Percentiles rank a stretch among this genome's conserved stretches.
These are phyloP conservation scores for Malurus cyaneus DNA, from an alignment of 2,113 vertebrate species.

Conservation along the genomic window DNA sequence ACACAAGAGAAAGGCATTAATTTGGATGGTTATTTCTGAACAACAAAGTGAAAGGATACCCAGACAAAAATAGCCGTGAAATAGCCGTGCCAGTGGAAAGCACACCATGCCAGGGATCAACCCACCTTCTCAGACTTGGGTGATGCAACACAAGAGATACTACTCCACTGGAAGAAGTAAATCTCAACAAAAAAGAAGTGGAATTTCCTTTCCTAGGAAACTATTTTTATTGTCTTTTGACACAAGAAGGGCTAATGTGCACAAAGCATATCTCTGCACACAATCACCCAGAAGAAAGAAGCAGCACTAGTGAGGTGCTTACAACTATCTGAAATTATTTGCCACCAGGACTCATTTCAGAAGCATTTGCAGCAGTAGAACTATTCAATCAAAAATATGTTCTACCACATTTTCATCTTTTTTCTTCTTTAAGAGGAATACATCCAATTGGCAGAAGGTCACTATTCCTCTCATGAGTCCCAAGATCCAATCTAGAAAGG, in stretches of 20 bases:
- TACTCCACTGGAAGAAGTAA: neutral
- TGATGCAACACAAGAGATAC: neutral
- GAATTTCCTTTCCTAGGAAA: neutral
- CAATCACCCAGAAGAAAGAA: neutral
- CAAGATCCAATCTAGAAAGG: neutral
- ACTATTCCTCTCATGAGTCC: neutral
- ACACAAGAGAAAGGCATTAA: neutral
- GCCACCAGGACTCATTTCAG: neutral
- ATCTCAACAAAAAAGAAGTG: neutral
- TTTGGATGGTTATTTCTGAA: neutral
- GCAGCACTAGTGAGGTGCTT: neutral
- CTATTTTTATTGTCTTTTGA: neutral
- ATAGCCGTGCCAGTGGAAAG: neutral
- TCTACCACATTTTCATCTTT: neutral
- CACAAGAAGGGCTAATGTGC: neutral
- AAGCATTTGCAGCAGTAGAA: neutral
- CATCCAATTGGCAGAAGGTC: fast-evolving
- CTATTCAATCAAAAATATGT: neutral
- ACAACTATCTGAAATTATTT: neutral
- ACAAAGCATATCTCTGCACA: fast-evolving
- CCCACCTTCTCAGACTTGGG: neutral
- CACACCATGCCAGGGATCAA: neutral
- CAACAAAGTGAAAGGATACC: neutral
- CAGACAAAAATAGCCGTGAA: neutral
- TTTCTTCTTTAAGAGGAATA: neutral